Evolutionary conservation across 2,797 vertebrate genomes (phyloP).

Genomic region (Crossoptilon crossoptilon): DNA sequence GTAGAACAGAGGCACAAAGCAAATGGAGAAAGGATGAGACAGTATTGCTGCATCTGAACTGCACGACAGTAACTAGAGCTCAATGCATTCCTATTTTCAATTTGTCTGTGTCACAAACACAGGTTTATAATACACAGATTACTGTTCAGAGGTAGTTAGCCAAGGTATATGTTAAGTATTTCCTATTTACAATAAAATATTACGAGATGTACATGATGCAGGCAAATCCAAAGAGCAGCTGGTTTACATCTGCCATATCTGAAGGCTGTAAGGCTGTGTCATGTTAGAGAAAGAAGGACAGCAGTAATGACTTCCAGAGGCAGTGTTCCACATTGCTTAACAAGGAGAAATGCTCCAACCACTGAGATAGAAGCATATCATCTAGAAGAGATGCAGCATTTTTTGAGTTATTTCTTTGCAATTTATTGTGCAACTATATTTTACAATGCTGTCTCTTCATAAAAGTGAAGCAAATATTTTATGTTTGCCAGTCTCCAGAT

Average conservation of each 20-base stretch:
- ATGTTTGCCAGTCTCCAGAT: neutral
- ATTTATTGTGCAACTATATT: neutral
- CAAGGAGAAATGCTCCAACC: neutral
- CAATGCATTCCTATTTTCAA: neutral
- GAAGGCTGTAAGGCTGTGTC: neutral
- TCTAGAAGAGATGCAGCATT: accelerated
- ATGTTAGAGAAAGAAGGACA: neutral
- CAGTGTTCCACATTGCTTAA: neutral
- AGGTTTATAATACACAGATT: neutral
- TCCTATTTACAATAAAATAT: neutral
- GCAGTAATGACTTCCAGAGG: neutral
- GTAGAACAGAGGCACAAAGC: neutral
- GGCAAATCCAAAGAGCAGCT: constrained; percentile 35
- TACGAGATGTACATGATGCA: neutral
- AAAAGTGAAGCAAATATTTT: neutral
- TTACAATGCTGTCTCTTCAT: neutral
- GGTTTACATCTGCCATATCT: neutral
- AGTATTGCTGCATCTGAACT: neutral
- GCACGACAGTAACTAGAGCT: neutral
- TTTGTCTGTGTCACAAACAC: neutral
- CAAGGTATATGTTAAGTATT: neutral
- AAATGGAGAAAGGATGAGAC: neutral
- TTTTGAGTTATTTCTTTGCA: neutral
- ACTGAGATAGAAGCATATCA: neutral
- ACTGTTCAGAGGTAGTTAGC: neutral